A percentile compares a stretch with the other conserved stretches of the same genome.
Conservation (phyloP, 2,888 invertebrate genomes). For the Polymixis flavicincta region DNA sequence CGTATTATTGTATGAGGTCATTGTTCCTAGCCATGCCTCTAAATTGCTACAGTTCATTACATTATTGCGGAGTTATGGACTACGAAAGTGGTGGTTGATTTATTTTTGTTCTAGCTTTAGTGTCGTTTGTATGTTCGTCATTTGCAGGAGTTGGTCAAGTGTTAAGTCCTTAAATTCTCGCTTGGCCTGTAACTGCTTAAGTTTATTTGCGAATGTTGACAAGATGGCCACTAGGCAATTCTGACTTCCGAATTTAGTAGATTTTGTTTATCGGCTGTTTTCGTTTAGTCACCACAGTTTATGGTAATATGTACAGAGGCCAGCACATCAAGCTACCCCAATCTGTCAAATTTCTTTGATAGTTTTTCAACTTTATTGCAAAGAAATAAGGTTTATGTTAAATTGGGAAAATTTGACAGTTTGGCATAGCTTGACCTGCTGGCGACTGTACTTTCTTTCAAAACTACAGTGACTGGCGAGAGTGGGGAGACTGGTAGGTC, state of each 20-base stretch:
- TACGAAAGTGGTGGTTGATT: slow-evolving; percentile 50
- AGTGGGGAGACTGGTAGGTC: background rate
- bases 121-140: slow-evolving; percentile 14
- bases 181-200: background rate
- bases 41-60: slow-evolving; percentile 79
- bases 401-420: too few species aligned
- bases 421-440: too few species aligned
- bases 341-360: too few species aligned
- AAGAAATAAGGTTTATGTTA: too few species aligned
- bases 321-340: too few species aligned
- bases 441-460: background rate
- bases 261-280: background rate
- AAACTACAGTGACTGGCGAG: background rate
- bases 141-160: slow-evolving; percentile 8
- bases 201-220: background rate
- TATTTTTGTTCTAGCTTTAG: slow-evolving; percentile 42
- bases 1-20: slow-evolving; percentile 84
- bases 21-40: slow-evolving; percentile 82
- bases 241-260: background rate
- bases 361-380: too few species aligned
- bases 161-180: background rate
- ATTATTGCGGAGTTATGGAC: slow-evolving; percentile 63
- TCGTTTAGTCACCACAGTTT: background rate
- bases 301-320: background rate
- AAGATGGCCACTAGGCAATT: background rate